Conservation (phyloP, 2,797 vertebrate species). For the Taenioides sp. region DNA sequence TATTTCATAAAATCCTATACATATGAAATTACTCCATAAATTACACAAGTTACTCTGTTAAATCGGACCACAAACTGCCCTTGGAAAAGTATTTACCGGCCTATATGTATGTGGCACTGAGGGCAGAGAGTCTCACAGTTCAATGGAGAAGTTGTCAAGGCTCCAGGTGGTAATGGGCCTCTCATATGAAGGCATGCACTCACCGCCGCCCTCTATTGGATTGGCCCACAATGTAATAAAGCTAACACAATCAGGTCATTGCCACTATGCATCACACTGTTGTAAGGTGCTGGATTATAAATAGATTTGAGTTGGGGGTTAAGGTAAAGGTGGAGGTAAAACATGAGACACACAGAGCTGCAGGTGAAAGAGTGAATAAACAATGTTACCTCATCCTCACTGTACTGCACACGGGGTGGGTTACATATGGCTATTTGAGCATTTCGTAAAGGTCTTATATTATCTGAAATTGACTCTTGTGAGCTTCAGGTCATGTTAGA, state of each 20-base stretch:
- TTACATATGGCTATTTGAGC: neutral
- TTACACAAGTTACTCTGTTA: neutral
- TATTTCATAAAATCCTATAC: neutral
- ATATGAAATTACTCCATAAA: neutral
- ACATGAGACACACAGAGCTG: constrained; percentile 14
- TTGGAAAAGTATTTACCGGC: neutral
- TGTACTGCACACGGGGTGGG: neutral
- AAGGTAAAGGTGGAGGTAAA: constrained; percentile 39
- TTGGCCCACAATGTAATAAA: constrained; percentile 11
- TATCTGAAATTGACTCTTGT: too few species aligned
- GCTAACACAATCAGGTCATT: constrained; percentile 25
- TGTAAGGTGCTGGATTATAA: constrained; percentile 11
- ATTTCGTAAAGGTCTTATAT: too few species aligned
- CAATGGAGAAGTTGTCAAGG: constrained; percentile 3
- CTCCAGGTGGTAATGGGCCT: constrained; percentile 1
- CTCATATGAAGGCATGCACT: neutral
- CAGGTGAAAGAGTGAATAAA: constrained; percentile 20
- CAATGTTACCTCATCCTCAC: neutral
- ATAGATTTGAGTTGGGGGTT: constrained; percentile 22
- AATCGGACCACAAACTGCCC: neutral
- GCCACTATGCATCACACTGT: constrained; percentile 2
- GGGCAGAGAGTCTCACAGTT: neutral
- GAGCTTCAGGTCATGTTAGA: too few species aligned
- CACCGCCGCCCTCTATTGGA: constrained; percentile 1
- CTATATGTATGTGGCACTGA: neutral